Evolutionary conservation across 2,113 vertebrate species (phyloP).

Genomic region (Pituophis catenifer): DNA sequence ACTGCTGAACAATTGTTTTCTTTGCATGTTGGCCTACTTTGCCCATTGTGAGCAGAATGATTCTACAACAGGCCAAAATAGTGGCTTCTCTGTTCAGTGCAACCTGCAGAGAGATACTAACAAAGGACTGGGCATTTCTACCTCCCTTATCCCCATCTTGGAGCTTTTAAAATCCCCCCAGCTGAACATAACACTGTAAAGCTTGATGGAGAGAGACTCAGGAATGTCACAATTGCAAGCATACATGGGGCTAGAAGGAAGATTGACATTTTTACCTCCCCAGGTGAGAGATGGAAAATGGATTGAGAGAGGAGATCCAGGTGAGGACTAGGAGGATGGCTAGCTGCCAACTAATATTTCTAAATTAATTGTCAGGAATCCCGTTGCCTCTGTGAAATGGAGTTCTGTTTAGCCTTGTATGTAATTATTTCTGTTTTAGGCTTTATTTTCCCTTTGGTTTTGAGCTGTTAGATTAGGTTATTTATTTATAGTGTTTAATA

Average conservation of each 20-base stretch:
- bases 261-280: background rate
- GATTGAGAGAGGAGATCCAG: background rate
- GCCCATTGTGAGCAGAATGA: background rate
- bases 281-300: background rate
- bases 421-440: background rate
- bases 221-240: background rate
- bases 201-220: background rate
- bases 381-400: background rate
- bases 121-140: background rate
- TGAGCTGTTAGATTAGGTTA: background rate
- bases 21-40: background rate
- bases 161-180: background rate
- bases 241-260: background rate
- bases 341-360: background rate
- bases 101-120: background rate
- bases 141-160: background rate
- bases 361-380: background rate
- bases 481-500: background rate
- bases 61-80: background rate
- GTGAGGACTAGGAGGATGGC: background rate
- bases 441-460: background rate
- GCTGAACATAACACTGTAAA: background rate
- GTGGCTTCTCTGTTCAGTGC: background rate
- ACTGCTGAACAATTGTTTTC: background rate
- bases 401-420: background rate